Base-by-base conservation (phyloP, 2,797 vertebrate species). In the Sparidentex hasta region DNA sequence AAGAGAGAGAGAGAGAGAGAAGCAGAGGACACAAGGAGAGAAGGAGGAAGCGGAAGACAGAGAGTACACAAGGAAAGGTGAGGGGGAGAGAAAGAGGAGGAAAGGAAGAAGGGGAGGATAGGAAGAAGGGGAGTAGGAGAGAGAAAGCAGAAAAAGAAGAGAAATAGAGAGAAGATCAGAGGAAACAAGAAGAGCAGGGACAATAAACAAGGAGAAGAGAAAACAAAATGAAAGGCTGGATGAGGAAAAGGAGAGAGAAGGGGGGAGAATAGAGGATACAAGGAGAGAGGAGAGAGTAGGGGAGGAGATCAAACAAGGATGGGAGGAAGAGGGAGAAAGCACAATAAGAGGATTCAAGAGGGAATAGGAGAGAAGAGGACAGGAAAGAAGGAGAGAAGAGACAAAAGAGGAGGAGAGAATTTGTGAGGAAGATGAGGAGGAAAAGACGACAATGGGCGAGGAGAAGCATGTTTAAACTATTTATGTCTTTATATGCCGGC, bases 391-490 rank as follows among this genome's bases (percentile, higher is more conserved):
- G 61, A 64, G 3, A 43, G 51, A 5, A n/a, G 11, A 43, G 33
- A 21, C 25, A 5, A 1, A 14, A 11, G 8, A 2, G 3, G 21
- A 27, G 21, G 8, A 18, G 5, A 54, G 29, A 3, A 33, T 33
- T 33, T 2, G 13, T 18, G 20, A 61, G 5, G 7, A 33, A 44
- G 43, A 25, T 1, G 14, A 5, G 0, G 1, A 11, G 33, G 18
- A 27, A 17, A 14, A 18, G 20, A 51, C 11, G n/a, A 27, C 1
- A 27, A 2, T 1, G 16, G 46, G 16, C 5, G 14, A 52, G 5
- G 12, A 47, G 38, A 59, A 48, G 62, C 11, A 23, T 18, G 18
- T 41, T 64, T 46, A 43, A 48, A 41, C 17, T 71, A 44, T 73
- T 62, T 16, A 56, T 38, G 4, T 62, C 56, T 76, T 44, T 38